Evolutionary conservation across 2,113 vertebrate genomes (phyloP), one percentile per base, ranked within the genome.

Genomic region (Microcebus jonahi): DNA sequence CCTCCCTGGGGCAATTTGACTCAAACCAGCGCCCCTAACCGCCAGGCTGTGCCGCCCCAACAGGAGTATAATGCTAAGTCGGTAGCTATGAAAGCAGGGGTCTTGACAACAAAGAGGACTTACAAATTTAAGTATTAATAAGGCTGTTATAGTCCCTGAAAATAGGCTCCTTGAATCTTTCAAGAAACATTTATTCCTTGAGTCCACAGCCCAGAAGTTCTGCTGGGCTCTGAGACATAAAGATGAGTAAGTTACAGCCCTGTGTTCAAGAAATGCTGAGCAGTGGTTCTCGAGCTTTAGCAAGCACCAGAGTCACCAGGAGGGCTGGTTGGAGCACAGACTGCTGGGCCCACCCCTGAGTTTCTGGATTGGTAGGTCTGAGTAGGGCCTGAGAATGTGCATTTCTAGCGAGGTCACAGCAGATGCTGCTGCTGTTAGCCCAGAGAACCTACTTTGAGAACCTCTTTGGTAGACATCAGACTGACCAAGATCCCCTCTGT

Each of bases 321-420:
- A 55, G 23, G 75, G 21, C 53, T 63, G 5, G 14, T 15, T 1
- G 20, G 67, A 36, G 5, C 73, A 18, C 34, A 79, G 71, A 5
- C 6, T 5, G 15, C 6, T 8, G 15, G 12, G 34, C 39, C 57
- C 0, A 2, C 0, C n/a, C 48, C 21, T 45, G 29, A 15, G 25
- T 85, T 65, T 61, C 81, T 14, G 53, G 61, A 42, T 39, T 42
- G 50, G 73, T 29, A 20, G 65, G 39, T 25, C 75, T 15, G 9
- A 31, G 12, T 4, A 31, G 55, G 6, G 50, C 17, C 53, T 0
- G 0, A 48, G 34, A 1, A 42, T 0, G 9, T 10, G 8, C 4
- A 6, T 88, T 59, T 71, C 82, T 55, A 73, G 55, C 48, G n/a
- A 70, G 39, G 45, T n/a, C 9, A 20, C 3, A 1, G 50, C 8